phyloP scores from a whole-genome alignment of 2,113 vertebrate genomes.

The Phocoena sinus region DNA sequence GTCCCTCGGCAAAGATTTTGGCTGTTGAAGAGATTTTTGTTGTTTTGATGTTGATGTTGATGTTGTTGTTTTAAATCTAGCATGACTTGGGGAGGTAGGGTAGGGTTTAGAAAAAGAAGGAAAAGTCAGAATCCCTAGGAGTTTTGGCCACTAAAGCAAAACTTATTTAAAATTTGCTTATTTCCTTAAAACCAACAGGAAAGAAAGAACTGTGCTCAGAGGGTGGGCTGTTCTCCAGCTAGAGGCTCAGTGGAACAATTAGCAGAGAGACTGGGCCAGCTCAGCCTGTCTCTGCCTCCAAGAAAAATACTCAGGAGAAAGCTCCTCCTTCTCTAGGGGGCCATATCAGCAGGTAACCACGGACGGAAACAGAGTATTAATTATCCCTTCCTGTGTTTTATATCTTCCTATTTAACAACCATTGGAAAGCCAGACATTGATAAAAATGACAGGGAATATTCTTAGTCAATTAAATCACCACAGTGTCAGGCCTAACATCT shows the following conservation, averaged over 20 bases:
- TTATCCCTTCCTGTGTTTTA: slow-evolving; percentile 78
- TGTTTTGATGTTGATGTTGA: not conserved
- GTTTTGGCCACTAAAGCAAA: slow-evolving; percentile 52
- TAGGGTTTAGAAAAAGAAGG: not conserved
- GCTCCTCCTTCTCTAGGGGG: slow-evolving; percentile 75
- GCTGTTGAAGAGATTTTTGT: not conserved
- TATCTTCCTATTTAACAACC: slow-evolving; percentile 80
- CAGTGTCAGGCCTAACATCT: slow-evolving; percentile 79
- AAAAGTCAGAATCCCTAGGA: slow-evolving; percentile 49
- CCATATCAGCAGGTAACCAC: slow-evolving; percentile 80
- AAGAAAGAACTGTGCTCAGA: slow-evolving; percentile 67
- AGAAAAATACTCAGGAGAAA: slow-evolving; percentile 83
- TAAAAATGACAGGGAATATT: slow-evolving; percentile 85
- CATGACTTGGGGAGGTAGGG: not conserved
- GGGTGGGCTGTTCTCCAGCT: slow-evolving; percentile 72
- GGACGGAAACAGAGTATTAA: slow-evolving; percentile 82
- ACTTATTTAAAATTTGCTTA: slow-evolving; percentile 70
- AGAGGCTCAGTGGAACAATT: slow-evolving; percentile 76
- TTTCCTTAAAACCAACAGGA: slow-evolving; percentile 75
- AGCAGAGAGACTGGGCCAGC: slow-evolving; percentile 76
- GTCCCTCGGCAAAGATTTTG: slow-evolving; percentile 59
- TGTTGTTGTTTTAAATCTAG: not conserved
- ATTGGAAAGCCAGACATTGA: slow-evolving; percentile 81
- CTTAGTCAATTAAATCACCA: slow-evolving; percentile 81
- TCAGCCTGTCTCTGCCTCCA: slow-evolving; percentile 73